phyloP scores from a whole-genome alignment of 2,113 vertebrate species.

The Micromys minutus region DNA sequence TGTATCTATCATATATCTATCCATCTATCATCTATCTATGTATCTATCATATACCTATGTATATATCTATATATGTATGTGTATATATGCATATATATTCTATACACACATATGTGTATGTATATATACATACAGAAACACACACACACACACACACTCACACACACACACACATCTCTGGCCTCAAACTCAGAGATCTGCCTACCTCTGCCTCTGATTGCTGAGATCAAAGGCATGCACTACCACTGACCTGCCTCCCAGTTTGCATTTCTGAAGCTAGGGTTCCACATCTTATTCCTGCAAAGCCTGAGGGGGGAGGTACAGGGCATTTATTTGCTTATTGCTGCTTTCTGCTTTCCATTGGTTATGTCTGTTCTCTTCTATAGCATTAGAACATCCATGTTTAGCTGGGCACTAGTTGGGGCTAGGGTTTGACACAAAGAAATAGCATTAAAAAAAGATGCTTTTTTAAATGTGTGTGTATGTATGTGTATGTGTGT shows the following conservation, averaged over 20 bases:
- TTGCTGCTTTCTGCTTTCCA: not conserved
- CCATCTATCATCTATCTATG: too few species aligned
- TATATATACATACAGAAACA: not conserved
- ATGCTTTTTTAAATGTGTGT: too few species aligned
- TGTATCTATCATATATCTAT: too few species aligned
- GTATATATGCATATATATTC: too few species aligned
- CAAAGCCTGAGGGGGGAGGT: not conserved
- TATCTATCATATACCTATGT: too few species aligned
- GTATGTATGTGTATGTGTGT: not conserved
- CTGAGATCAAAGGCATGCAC: not conserved
- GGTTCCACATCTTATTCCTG: not conserved
- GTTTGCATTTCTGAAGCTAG: not conserved
- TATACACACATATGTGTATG: not conserved
- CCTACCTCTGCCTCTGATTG: not conserved
- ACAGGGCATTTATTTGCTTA: not conserved
- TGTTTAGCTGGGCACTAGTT: too few species aligned
- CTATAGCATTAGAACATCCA: too few species aligned
- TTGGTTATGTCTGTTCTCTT: too few species aligned
- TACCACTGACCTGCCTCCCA: not conserved
- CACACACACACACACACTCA: not conserved
- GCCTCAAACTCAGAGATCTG: not conserved
- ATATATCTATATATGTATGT: too few species aligned
- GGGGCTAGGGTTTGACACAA: not conserved
- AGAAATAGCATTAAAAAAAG: not conserved
- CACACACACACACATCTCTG: not conserved